phyloP scores from a whole-genome alignment of 2,113 vertebrate genomes.

The Megatriorchis doriae region DNA sequence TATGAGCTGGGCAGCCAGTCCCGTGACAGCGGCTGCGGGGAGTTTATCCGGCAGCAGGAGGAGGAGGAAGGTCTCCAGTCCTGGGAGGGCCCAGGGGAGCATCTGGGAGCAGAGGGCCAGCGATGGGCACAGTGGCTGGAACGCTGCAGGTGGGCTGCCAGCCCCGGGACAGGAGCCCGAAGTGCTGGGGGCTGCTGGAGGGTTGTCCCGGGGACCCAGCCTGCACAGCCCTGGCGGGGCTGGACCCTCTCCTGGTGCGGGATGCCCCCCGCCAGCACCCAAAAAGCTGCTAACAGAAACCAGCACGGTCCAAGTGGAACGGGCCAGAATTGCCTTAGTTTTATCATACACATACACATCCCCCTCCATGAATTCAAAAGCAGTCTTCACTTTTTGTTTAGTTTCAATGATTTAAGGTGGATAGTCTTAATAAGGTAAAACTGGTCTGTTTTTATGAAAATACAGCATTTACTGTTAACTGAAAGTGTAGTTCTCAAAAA shows the following conservation, averaged over 20 bases:
- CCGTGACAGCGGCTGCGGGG: fast-evolving
- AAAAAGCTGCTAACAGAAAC: neutral
- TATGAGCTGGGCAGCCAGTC: neutral
- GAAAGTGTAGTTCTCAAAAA: neutral
- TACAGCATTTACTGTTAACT: neutral
- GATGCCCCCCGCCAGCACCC: neutral
- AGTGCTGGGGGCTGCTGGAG: neutral
- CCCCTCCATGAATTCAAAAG: neutral
- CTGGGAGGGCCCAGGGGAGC: neutral
- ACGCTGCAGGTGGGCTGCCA: neutral
- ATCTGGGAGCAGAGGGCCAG: neutral
- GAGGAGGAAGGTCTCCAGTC: neutral
- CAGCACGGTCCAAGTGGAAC: neutral
- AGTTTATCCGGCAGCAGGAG: neutral
- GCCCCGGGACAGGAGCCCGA: neutral
- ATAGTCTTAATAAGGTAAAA: neutral
- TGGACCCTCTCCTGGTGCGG: neutral
- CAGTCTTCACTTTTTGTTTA: neutral
- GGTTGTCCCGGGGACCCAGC: no score
- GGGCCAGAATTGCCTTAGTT: neutral
- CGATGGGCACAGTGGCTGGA: fast-evolving
- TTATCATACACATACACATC: neutral
- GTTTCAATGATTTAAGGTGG: neutral
- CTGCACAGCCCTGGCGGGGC: neutral
- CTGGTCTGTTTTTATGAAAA: neutral